These are phyloP conservation scores for Elanus axillaris DNA, from an alignment of 2,113 vertebrate species.

Conservation along the genomic window DNA sequence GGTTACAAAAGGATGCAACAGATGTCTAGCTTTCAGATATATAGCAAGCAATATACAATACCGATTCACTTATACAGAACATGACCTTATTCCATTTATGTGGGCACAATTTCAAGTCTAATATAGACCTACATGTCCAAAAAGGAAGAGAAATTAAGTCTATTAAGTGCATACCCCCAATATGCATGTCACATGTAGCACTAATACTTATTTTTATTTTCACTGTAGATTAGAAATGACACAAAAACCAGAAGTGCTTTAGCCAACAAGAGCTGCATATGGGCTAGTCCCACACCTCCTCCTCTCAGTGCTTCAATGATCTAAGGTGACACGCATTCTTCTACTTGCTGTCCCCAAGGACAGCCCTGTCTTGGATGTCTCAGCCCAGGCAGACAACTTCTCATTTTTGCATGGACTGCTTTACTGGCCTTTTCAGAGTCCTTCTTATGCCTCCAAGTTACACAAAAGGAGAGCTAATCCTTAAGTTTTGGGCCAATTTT, in stretches of 20 bases:
- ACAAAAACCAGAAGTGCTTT: not conserved
- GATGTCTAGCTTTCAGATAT: not conserved
- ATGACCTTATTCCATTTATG: not conserved
- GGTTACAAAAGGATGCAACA: not conserved
- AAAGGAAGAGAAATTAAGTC: not conserved
- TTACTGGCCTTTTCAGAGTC: not conserved
- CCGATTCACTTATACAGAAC: not conserved
- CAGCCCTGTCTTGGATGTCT: not conserved
- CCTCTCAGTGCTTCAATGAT: not conserved
- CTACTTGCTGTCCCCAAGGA: not conserved
- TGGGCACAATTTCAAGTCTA: not conserved
- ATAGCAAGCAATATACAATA: not conserved
- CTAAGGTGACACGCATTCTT: not conserved
- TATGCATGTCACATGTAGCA: not conserved
- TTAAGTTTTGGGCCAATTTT: not conserved
- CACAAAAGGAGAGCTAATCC: not conserved
- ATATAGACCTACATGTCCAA: not conserved
- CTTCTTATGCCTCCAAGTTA: not conserved
- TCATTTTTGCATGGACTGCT: not conserved
- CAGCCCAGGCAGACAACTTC: not conserved
- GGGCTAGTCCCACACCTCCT: not conserved
- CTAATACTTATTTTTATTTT: not conserved
- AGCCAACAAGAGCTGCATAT: not conserved
- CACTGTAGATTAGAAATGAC: not conserved
- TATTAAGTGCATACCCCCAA: not conserved